Base-by-base conservation (phyloP, 2,797 vertebrate species). In the Pangasius djambal region DNA sequence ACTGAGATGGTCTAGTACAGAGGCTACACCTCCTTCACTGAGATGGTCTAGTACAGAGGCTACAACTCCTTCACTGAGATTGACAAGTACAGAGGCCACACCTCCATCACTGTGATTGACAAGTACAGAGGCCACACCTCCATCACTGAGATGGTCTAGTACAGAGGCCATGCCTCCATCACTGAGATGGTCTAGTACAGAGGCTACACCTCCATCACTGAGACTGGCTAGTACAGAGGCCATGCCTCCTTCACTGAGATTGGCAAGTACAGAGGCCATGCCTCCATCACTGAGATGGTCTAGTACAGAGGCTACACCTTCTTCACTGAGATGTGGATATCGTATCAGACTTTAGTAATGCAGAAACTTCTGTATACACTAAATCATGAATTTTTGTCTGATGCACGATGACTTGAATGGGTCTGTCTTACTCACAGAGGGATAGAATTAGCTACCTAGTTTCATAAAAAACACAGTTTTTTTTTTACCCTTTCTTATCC, bases 401-500 rank as follows among this genome's bases (percentile, higher is more conserved):
- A 79, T 55, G 1, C 52, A 25, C 2, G 1, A 22, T 63, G 34
- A 79, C 31, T 37, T 81, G 18, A 63, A 28, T 40, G 6, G 1
- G 22, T 18, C 37, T 8, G 61, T 61, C 15, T 79, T 40, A 61
- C 22, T 40, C 55, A 61, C 25, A 31, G 6, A 37, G 9, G 16
- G 78, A 25, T 59, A 37, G 6, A 20, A 82, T 16, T 40, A 61
- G 13, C 2, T 34, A 28, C 79, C 79, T 12, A 16, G 34, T 28
- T 61, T 61, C 3, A 61, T 83, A 61, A 63, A 37, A 1, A 37
- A 0, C 13, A 44, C 5, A 6, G 0, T 82, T 22, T 34, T 89
- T 85, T 85, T 89, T 86, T 86, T 92, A 97, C 97, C 97, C 98
- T 85, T 92, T 96, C 89, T 94, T 94, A 89, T 98, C 97, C 90